phyloP scores from a whole-genome alignment of 2,113 vertebrate species.

The Cyanocitta stelleri region DNA sequence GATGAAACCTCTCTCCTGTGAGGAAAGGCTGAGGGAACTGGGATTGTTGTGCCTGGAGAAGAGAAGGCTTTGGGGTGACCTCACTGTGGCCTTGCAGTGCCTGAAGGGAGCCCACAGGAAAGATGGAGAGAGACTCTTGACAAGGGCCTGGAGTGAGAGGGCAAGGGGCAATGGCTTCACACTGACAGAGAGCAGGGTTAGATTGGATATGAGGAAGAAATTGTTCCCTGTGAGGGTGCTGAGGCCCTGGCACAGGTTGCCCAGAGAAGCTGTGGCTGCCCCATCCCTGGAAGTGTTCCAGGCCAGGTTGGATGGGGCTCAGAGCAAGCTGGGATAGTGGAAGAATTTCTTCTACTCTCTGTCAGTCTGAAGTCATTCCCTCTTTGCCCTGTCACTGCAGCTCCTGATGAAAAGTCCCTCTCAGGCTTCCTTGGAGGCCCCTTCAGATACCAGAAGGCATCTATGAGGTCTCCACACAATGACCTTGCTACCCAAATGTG shows the following conservation, averaged over 20 bases:
- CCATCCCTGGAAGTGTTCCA: too few species aligned
- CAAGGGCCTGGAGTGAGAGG: neutral
- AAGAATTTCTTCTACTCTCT: neutral
- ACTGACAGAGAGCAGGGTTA: neutral
- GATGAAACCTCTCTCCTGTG: neutral
- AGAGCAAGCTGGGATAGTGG: neutral
- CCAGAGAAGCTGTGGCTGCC: neutral
- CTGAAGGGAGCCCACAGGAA: neutral
- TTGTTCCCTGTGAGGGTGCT: too few species aligned
- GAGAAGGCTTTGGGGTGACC: neutral
- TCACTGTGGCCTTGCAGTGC: neutral
- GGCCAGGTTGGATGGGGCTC: neutral
- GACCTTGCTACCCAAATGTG: neutral
- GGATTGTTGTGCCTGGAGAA: neutral
- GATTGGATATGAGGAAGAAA: neutral
- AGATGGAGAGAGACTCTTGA: neutral
- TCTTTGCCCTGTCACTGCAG: neutral
- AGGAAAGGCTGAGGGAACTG: neutral
- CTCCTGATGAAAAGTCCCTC: neutral
- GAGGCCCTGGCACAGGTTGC: neutral
- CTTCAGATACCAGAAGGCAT: neutral
- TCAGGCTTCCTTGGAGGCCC: neutral
- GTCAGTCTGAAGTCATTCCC: neutral
- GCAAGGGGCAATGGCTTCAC: neutral
- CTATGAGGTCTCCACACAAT: neutral